Conservation (phyloP, 1,140 invertebrate genomes). For the Drosophila baimaii region DNA sequence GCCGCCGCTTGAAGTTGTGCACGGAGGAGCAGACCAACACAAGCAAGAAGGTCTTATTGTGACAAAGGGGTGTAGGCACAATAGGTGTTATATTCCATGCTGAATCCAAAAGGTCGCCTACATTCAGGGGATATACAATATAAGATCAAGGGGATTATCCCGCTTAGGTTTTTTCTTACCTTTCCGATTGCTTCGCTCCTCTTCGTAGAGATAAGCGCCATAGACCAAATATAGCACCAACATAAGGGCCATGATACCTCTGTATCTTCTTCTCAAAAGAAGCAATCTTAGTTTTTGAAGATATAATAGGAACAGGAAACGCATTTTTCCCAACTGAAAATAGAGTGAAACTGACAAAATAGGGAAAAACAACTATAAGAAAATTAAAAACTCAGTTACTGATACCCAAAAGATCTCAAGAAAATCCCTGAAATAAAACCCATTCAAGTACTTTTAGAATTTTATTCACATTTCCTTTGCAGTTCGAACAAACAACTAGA, state of each 20-base stretch:
- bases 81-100: constrained; percentile 85
- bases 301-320: not conserved
- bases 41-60: constrained; percentile 86
- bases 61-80: constrained; percentile 87
- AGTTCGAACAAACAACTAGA: constrained; percentile 3
- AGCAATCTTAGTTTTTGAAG: too few relatives aligned
- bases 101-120: constrained; percentile 88
- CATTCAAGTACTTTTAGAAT: not conserved
- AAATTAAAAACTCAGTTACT: too few relatives aligned
- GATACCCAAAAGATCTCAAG: too few relatives aligned
- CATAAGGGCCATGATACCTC: not conserved
- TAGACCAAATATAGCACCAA: constrained; percentile 25
- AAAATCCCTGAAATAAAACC: too few relatives aligned
- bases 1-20: constrained; percentile 86
- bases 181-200: constrained; percentile 27
- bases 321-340: not conserved
- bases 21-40: constrained; percentile 91
- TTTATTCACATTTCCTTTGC: constrained; percentile 21
- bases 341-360: not conserved
- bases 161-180: constrained; percentile 17
- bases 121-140: too few relatives aligned
- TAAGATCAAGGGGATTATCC: constrained; percentile 4
- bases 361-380: not conserved
- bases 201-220: constrained; percentile 17
- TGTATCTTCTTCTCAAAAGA: constrained; percentile 6